phyloP scores from a whole-genome alignment of 2,797 vertebrate species.

The Coendou prehensilis region DNA sequence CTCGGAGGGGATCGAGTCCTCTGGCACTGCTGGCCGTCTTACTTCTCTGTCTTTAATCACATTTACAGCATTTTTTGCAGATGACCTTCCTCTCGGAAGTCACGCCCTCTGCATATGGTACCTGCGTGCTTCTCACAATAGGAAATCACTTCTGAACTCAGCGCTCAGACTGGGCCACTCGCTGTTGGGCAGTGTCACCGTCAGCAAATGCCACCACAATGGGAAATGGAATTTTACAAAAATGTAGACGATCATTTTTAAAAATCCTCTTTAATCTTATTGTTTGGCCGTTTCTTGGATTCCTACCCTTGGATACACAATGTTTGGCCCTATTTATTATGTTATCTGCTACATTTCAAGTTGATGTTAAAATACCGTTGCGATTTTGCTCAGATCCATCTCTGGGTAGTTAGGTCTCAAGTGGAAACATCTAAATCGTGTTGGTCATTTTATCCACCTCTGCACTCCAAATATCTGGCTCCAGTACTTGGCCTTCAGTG shows the following conservation, averaged over 20 bases:
- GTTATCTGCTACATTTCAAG: not conserved
- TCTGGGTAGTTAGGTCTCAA: not conserved
- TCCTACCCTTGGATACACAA: not conserved
- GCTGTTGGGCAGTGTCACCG: not conserved
- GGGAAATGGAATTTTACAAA: not conserved
- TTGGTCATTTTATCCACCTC: not conserved
- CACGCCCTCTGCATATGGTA: not conserved
- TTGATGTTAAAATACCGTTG: not conserved
- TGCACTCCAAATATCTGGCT: too few species aligned
- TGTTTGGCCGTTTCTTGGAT: not conserved
- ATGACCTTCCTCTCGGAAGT: not conserved
- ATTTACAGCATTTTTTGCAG: not conserved
- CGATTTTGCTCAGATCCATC: not conserved
- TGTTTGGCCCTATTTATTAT: not conserved
- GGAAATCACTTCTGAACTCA: not conserved
- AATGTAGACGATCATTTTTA: not conserved
- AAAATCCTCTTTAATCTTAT: not conserved
- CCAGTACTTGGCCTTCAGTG: not conserved
- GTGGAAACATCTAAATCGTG: not conserved
- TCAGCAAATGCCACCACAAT: accelerated
- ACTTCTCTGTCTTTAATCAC: not conserved
- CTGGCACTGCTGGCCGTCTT: not conserved
- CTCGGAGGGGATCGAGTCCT: not conserved
- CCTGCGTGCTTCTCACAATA: accelerated
- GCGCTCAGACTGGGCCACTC: accelerated